Evolutionary conservation across 35 echinoderm and acorn worm species (phyloP).

Genomic region (Amphiura filiformis): DNA sequence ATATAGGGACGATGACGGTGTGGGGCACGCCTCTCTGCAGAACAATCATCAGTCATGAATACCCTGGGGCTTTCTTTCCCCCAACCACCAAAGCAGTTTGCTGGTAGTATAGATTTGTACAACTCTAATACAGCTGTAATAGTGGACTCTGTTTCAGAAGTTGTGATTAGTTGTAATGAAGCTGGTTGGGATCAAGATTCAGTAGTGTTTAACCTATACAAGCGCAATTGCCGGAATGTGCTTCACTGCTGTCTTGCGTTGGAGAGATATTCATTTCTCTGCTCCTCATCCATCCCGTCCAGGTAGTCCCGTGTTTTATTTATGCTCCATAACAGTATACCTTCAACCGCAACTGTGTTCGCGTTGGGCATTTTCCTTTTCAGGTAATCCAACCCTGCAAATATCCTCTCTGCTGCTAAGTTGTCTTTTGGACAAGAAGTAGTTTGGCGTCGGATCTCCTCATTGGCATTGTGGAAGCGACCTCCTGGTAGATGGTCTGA

Average conservation of each 20-base stretch:
- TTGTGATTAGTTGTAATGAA: no score
- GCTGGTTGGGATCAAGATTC: no score
- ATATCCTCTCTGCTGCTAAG: conserved; percentile 51
- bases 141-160: no score
- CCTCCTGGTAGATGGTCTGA: conserved; percentile 53
- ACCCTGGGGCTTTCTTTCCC: no score
- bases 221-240: not conserved
- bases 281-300: conserved; percentile 20
- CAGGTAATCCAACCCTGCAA: conserved; percentile 63
- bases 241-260: not conserved
- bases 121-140: no score
- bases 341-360: conserved; percentile 28
- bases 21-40: no score
- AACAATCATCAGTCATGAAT: no score
- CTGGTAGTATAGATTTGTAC: no score
- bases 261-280: not conserved
- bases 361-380: conserved; percentile 51
- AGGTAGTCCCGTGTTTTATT: conserved; percentile 53
- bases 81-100: no score
- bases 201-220: no score
- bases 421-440: conserved; percentile 51
- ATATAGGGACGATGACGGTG: no score
- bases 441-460: conserved; percentile 15
- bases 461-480: conserved; percentile 1
- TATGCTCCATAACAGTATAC: conserved; percentile 40